Evolutionary conservation across 2,797 vertebrate species (phyloP).

Genomic region (Carapus acus): DNA sequence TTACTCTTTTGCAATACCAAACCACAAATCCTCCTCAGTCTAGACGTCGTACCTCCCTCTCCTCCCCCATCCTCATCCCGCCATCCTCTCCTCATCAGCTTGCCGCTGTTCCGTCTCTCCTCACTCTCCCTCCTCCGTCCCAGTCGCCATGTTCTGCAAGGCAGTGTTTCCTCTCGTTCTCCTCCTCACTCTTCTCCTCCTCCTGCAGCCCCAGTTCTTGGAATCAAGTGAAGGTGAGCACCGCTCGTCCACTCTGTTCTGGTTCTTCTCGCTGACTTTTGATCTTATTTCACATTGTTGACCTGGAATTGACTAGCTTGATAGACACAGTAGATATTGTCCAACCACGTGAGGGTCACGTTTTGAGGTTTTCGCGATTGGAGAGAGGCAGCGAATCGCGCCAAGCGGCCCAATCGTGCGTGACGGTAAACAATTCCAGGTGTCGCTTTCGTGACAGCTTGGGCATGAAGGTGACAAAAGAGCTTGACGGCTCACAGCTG

Average conservation of each 20-base stretch:
- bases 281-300: background rate
- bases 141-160: too few relatives aligned
- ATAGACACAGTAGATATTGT: background rate
- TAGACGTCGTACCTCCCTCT: constrained; percentile 30
- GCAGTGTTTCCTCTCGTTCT: background rate
- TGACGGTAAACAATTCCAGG: background rate
- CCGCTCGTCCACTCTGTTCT: background rate
- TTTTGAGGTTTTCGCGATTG: too few relatives aligned
- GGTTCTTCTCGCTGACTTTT: too few relatives aligned
- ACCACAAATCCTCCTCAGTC: constrained; percentile 42
- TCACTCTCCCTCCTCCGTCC: too few relatives aligned
- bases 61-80: constrained; percentile 7
- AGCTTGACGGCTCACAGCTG: constrained; percentile 27
- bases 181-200: background rate
- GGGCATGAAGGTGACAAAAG: constrained; percentile 11
- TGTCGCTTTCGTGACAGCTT: background rate
- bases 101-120: too few relatives aligned
- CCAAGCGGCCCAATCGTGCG: background rate
- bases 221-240: constrained; percentile 40
- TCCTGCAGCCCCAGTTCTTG: constrained; percentile 10
- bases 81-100: constrained; percentile 1
- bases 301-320: background rate
- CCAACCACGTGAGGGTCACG: too few relatives aligned
- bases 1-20: constrained; percentile 35
- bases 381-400: too few relatives aligned